Evolutionary conservation across 2,113 vertebrate genomes (phyloP).

Genomic region (Spheniscus mendiculus): DNA sequence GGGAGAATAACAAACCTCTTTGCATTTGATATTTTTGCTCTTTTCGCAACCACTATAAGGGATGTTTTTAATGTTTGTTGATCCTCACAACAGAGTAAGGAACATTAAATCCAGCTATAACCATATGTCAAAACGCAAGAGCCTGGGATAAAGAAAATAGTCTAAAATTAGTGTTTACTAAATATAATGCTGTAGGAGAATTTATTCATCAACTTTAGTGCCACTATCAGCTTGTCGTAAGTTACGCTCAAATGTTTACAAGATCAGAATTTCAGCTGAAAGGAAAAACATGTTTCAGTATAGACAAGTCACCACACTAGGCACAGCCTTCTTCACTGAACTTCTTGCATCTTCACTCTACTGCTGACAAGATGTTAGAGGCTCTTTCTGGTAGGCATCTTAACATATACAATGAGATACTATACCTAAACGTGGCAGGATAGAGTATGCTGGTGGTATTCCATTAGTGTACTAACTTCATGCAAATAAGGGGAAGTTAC

Average conservation of each 20-base stretch:
- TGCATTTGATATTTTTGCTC: background rate
- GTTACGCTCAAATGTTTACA: background rate
- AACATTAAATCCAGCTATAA: conserved; percentile 8
- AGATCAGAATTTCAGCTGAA: background rate
- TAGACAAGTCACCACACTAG: background rate
- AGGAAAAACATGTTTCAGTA: background rate
- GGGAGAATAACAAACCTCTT: background rate
- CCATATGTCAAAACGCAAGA: background rate
- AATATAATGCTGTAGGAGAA: background rate
- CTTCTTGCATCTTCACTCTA: background rate
- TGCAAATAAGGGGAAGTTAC: background rate
- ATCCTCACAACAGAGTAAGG: background rate
- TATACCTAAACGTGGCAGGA: background rate
- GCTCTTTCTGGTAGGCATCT: background rate
- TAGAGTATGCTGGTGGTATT: background rate
- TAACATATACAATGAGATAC: background rate
- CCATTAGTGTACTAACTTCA: background rate
- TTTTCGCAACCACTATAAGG: background rate
- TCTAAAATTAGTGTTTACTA: conserved; percentile 8
- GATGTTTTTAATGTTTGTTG: background rate
- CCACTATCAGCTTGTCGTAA: background rate
- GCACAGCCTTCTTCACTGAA: background rate
- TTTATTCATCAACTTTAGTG: background rate
- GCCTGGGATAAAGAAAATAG: background rate
- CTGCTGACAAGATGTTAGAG: background rate